Percentiles rank a stretch among this genome's conserved stretches.
phyloP scores from a whole-genome alignment of 1,140 invertebrate genomes.

The Nebria ingens region DNA sequence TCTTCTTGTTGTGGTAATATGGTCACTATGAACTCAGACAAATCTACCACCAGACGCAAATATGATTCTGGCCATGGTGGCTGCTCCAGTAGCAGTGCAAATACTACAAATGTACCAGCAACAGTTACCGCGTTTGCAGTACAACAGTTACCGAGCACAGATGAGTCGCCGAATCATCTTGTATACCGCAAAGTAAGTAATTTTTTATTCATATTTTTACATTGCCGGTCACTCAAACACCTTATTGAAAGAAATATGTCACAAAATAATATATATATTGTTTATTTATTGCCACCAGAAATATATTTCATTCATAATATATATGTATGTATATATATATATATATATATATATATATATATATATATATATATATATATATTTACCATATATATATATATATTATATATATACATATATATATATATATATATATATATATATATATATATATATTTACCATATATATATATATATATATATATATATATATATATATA shows the following conservation, averaged over 20 bases:
- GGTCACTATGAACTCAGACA: constrained; percentile 44
- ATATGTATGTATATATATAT: too few species aligned
- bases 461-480: too few species aligned
- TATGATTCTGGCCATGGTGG: constrained; percentile 30
- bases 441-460: too few species aligned
- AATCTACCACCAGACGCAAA: constrained; percentile 36
- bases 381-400: too few species aligned
- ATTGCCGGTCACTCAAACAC: constrained; percentile 1
- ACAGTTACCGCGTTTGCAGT: constrained; percentile 19
- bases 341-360: too few species aligned
- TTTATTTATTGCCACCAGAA: too few species aligned
- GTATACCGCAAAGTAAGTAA: constrained; percentile 50
- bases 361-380: too few species aligned
- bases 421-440: too few species aligned
- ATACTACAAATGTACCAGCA: constrained; percentile 20
- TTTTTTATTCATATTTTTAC: too few species aligned
- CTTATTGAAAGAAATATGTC: background rate
- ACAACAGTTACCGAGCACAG: constrained; percentile 25
- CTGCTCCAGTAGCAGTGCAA: constrained; percentile 26
- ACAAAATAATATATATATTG: background rate
- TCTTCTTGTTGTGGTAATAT: constrained; percentile 26
- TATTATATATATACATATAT: too few species aligned
- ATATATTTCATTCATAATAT: too few species aligned
- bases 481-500: too few species aligned
- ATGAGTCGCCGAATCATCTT: constrained; percentile 48